phyloP scores from a whole-genome alignment of 2,113 vertebrate species.

The Halichoerus grypus region DNA sequence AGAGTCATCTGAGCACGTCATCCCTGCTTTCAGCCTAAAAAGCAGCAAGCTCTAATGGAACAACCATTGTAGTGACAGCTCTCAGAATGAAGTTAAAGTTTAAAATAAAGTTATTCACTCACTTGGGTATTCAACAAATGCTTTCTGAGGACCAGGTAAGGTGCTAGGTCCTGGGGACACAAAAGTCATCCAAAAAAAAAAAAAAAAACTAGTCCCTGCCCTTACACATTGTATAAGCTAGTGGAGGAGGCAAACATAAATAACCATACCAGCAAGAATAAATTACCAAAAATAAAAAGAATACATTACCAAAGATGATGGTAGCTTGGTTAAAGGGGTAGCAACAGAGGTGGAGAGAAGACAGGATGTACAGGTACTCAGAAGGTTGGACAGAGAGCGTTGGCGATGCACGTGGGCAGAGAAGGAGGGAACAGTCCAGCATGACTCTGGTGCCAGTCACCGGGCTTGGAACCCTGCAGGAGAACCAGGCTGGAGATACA shows the following conservation, averaged over 20 bases:
- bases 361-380: not conserved
- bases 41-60: not conserved
- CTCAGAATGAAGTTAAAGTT: not conserved
- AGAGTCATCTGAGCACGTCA: not conserved
- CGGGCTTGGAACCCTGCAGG: not conserved
- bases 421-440: not conserved
- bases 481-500: not conserved
- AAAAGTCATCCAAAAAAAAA: not conserved
- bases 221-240: not conserved
- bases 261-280: not conserved
- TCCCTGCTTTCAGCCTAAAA: not conserved
- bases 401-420: no score
- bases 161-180: not conserved
- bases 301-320: not conserved
- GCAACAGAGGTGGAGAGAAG: not conserved
- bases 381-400: not conserved
- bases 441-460: not conserved
- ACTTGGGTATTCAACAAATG: constrained; percentile 1
- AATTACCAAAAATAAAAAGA: constrained; percentile 1
- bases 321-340: not conserved
- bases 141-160: not conserved
- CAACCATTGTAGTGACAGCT: not conserved
- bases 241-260: not conserved
- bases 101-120: constrained; percentile 11
- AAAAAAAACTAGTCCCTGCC: not conserved